Evolutionary conservation across 2,113 vertebrate species (phyloP).

Genomic region (Elachura formosa): DNA sequence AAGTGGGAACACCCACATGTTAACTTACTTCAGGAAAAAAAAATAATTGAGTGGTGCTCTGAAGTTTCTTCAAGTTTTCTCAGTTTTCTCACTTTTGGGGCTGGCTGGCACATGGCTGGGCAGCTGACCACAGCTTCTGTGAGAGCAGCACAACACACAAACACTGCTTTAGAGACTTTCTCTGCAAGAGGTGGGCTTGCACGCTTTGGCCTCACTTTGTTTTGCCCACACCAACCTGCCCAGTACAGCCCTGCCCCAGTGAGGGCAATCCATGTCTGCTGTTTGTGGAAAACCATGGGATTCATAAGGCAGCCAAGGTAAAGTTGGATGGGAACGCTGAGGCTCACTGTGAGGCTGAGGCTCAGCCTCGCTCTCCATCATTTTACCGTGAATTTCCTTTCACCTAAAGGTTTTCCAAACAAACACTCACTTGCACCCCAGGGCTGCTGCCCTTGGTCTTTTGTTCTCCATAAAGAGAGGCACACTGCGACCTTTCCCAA

Average conservation of each 20-base stretch:
- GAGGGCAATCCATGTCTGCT: neutral
- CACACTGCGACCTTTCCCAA: neutral
- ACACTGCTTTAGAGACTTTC: neutral
- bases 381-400: neutral
- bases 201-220: rapidly evolving
- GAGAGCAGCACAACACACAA: neutral
- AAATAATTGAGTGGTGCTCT: neutral
- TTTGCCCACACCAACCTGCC: neutral
- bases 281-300: rapidly evolving
- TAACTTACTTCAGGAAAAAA: neutral
- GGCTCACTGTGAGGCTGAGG: neutral
- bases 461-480: neutral
- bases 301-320: neutral
- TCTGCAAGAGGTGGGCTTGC: neutral
- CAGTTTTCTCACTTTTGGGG: neutral
- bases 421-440: rapidly evolving
- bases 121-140: neutral
- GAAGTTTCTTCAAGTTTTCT: neutral
- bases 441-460: neutral
- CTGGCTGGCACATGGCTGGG: neutral
- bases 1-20: rapidly evolving
- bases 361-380: neutral
- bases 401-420: neutral
- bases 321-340: neutral
- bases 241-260: neutral